Evolutionary conservation across 1,140 invertebrate species (phyloP).

Genomic region (Drosophila nikananu): DNA sequence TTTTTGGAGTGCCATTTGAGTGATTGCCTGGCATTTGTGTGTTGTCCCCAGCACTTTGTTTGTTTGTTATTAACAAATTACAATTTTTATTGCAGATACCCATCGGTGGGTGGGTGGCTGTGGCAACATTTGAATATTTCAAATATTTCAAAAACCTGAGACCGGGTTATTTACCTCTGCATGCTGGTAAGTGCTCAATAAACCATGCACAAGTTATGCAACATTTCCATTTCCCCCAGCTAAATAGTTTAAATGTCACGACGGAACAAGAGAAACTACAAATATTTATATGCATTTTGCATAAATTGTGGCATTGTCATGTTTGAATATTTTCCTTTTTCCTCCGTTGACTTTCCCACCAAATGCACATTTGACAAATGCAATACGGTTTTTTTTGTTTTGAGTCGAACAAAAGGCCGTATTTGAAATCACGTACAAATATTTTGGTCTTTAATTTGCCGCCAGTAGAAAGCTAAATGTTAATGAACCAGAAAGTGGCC

Average conservation of each 20-base stretch:
- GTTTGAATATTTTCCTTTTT: conserved; percentile 43
- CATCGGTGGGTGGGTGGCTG: conserved; percentile 12
- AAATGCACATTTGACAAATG: conserved; percentile 67
- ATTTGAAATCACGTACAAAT: conserved; percentile 69
- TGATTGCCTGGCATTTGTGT: conserved; percentile 68
- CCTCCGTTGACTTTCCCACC: conserved; percentile 39
- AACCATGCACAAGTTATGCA: conserved; percentile 18
- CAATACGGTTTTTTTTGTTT: conserved; percentile 34
- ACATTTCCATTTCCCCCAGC: conserved; percentile 23
- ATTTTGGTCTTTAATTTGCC: conserved; percentile 72
- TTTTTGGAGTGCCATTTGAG: conserved; percentile 67
- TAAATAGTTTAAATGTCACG: conserved; percentile 62
- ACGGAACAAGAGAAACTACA: conserved; percentile 32
- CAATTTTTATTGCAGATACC: conserved; percentile 23
- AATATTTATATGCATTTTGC: conserved; percentile 69
- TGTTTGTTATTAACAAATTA: conserved; percentile 51
- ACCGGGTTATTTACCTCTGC: not conserved
- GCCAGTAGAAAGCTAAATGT: conserved; percentile 74
- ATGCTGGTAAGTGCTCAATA: conserved; percentile 22
- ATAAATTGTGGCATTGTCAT: conserved; percentile 77
- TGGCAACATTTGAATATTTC: conserved; percentile 29
- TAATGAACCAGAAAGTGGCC: conserved; percentile 70
- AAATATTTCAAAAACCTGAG: conserved; percentile 15
- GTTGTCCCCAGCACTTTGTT: conserved; percentile 1
- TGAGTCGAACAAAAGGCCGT: conserved; percentile 43